phyloP scores from a whole-genome alignment of 2,888 invertebrate species.

The Heliconius hortense region DNA sequence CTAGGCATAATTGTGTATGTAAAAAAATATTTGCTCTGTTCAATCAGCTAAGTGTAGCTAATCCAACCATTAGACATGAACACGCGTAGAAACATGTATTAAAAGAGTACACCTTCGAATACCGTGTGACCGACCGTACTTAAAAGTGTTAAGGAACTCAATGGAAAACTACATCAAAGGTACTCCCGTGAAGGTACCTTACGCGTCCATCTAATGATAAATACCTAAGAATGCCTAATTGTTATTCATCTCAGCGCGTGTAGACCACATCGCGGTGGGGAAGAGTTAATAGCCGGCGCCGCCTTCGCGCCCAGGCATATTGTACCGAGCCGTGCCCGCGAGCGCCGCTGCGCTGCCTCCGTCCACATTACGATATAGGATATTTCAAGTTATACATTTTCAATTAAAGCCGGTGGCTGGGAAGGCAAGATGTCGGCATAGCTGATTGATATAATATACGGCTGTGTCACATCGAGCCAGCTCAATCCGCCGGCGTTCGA shows the following conservation, averaged over 20 bases:
- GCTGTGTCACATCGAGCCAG: slow-evolving; percentile 93
- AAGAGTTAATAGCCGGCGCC: slow-evolving; percentile 81
- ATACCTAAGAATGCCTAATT: slow-evolving; percentile 76
- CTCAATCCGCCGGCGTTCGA: slow-evolving; percentile 83
- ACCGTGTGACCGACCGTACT: slow-evolving; percentile 40
- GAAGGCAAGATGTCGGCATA: slow-evolving; percentile 95
- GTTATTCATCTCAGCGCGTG: slow-evolving; percentile 81
- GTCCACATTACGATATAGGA: slow-evolving; percentile 62
- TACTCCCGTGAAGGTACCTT: slow-evolving; percentile 45
- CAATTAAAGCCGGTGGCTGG: slow-evolving; percentile 80
- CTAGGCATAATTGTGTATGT: background rate
- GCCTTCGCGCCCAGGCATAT: slow-evolving; percentile 81
- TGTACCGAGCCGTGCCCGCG: slow-evolving; percentile 78
- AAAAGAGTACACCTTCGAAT: slow-evolving; percentile 29
- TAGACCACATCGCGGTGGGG: slow-evolving; percentile 80
- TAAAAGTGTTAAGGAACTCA: slow-evolving; percentile 39
- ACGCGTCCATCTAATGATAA: slow-evolving; percentile 50
- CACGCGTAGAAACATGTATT: slow-evolving; percentile 26
- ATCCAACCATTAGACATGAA: slow-evolving; percentile 24
- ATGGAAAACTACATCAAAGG: slow-evolving; percentile 49
- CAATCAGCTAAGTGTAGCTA: slow-evolving; percentile 22
- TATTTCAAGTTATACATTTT: slow-evolving; percentile 49
- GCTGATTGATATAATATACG: slow-evolving; percentile 88
- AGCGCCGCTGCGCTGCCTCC: slow-evolving; percentile 70
- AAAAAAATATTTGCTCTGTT: slow-evolving; percentile 12